A percentile compares a stretch with the other conserved stretches of the same genome.
phyloP scores from a whole-genome alignment of 2,888 invertebrate species.

The Oegoconia quadripuncta region DNA sequence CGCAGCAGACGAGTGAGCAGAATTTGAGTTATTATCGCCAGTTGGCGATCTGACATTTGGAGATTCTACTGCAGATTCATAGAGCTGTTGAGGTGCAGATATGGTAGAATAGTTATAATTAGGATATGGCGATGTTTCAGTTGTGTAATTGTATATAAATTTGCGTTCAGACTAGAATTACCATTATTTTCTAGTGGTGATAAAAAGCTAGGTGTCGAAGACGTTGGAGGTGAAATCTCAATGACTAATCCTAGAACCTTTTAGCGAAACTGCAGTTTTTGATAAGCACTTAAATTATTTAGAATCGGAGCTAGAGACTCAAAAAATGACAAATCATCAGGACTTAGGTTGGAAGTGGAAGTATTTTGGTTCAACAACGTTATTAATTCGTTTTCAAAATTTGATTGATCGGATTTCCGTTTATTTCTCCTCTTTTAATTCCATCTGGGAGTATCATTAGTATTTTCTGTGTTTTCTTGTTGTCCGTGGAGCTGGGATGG shows the following conservation, averaged over 20 bases:
- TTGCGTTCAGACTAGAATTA: no score
- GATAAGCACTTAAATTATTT: no score
- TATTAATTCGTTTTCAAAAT: slow-evolving; percentile 10
- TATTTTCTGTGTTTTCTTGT: slow-evolving; percentile 6
- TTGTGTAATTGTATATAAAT: no score
- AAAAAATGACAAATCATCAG: slow-evolving; percentile 14
- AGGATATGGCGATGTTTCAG: no score
- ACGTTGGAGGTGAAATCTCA: no score
- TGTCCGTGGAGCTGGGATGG: slow-evolving; percentile 3
- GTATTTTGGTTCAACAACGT: slow-evolving; percentile 5
- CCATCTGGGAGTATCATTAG: background rate
- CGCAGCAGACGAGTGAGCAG: background rate
- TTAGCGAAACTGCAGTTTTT: no score
- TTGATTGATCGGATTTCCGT: slow-evolving; percentile 5
- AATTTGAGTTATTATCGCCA: slow-evolving; percentile 16
- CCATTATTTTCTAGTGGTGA: no score
- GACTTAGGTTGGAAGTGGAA: slow-evolving; percentile 9
- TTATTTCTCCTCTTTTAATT: slow-evolving; percentile 1
- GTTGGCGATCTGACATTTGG: slow-evolving; percentile 16
- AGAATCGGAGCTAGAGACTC: slow-evolving; percentile 11
- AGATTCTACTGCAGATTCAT: slow-evolving; percentile 17
- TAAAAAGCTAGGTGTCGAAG: no score
- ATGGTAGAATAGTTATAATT: slow-evolving; percentile 14
- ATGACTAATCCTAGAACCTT: no score
- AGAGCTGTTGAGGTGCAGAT: slow-evolving; percentile 16